These are phyloP conservation scores for Malurus leucopterus DNA, from an alignment of 2,797 vertebrate genomes.

Conservation along the genomic window DNA sequence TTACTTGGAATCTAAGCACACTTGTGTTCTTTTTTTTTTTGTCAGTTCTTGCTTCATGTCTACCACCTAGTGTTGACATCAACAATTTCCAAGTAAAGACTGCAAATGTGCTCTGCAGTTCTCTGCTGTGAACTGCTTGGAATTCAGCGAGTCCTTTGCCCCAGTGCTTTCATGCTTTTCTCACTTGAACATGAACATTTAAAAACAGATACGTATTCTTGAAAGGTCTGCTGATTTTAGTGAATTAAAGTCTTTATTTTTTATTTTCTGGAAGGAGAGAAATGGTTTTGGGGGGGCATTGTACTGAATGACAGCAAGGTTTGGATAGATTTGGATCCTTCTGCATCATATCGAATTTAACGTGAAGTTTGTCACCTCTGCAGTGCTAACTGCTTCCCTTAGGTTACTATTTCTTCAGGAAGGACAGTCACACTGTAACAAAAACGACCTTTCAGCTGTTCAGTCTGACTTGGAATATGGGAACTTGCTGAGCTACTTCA, in stretches of 20 bases:
- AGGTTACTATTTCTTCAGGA: not conserved
- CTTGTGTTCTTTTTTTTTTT: not conserved
- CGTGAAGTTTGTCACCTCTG: not conserved
- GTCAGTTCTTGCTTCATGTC: not conserved
- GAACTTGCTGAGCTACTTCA: not conserved
- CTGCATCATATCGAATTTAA: not conserved
- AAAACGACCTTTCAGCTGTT: not conserved
- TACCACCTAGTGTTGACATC: not conserved
- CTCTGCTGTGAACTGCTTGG: not conserved
- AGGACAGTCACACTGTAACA: not conserved
- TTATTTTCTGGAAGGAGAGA: not conserved
- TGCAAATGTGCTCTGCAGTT: not conserved
- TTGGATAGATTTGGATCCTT: not conserved
- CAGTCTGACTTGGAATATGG: not conserved
- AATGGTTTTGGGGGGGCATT: rapidly evolving
- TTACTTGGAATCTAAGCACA: not conserved
- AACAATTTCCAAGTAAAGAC: not conserved
- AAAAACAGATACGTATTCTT: not conserved
- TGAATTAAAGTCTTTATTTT: not conserved
- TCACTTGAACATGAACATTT: not conserved
- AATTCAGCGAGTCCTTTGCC: not conserved
- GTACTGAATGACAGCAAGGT: not conserved
- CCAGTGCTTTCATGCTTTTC: not conserved
- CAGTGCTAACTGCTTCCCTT: not conserved
- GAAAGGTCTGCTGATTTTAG: not conserved